phyloP scores from a whole-genome alignment of 1,140 invertebrate species.

The Chymomyza costata region DNA sequence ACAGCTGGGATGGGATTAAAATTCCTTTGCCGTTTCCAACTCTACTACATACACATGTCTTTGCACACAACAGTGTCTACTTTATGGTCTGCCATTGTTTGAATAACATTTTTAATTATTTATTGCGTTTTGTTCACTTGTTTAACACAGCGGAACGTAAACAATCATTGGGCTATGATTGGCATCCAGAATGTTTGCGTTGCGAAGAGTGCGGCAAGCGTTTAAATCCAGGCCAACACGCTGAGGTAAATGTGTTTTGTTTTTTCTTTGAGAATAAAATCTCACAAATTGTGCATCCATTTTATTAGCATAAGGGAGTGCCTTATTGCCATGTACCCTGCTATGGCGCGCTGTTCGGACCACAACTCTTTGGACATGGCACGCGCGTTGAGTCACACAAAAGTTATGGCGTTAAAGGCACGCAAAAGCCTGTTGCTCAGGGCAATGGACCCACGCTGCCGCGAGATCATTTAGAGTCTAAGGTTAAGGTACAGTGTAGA shows the following conservation, averaged over 20 bases:
- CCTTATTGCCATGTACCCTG: constrained; percentile 94
- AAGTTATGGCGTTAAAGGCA: constrained; percentile 86
- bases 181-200: constrained; percentile 92
- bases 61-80: constrained; percentile 6
- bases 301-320: constrained; percentile 88
- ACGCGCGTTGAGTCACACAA: constrained; percentile 90
- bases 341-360: constrained; percentile 91
- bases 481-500: constrained; percentile 84
- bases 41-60: constrained; percentile 5
- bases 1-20: too few relatives aligned
- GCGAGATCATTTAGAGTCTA: constrained; percentile 85
- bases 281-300: background rate
- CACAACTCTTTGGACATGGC: constrained; percentile 90
- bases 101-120: constrained; percentile 52
- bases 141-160: constrained; percentile 87
- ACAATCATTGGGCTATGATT: constrained; percentile 93
- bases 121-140: constrained; percentile 45
- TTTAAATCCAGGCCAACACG: constrained; percentile 91
- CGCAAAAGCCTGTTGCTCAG: constrained; percentile 50
- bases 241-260: constrained; percentile 80
- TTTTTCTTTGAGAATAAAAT: background rate
- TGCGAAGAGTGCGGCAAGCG: constrained; percentile 94
- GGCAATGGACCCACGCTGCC: constrained; percentile 74
- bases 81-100: constrained; percentile 39
- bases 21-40: too few relatives aligned